Conservation (phyloP, 2,888 invertebrate species). For the Sylvicola cinctus region DNA sequence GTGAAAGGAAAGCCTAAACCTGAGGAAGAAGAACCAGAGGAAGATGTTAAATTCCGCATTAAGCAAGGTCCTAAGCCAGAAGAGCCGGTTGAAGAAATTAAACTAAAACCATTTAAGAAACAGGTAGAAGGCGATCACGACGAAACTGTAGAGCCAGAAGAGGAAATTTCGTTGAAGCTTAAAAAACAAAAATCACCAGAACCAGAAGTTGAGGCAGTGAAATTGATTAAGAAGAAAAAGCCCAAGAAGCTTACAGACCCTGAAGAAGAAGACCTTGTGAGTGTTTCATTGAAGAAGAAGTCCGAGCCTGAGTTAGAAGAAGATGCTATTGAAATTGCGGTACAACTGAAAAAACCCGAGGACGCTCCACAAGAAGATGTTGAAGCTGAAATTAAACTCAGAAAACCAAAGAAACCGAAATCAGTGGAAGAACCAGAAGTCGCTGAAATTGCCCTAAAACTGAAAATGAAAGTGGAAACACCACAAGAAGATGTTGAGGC, state of each 20-base stretch:
- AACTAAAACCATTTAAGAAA: not conserved
- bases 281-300: conserved; percentile 15
- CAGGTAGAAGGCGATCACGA: conserved; percentile 9
- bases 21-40: not conserved
- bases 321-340: conserved; percentile 7
- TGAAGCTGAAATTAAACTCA: conserved; percentile 26
- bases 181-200: conserved; percentile 3
- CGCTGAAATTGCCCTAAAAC: conserved; percentile 9
- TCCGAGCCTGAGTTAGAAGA: conserved; percentile 12
- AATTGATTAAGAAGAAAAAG: conserved; percentile 1
- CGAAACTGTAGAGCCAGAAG: conserved; percentile 10
- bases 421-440: conserved; percentile 9
- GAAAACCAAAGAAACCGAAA: conserved; percentile 43
- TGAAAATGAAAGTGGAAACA: not conserved
- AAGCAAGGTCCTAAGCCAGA: conserved; percentile 1
- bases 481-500: conserved; percentile 1
- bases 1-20: conserved; percentile 22
- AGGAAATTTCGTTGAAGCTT: not conserved
- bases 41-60: not conserved
- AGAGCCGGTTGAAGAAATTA: not conserved
- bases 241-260: not conserved
- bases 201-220: conserved; percentile 34
- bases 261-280: not conserved
- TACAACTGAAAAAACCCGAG: conserved; percentile 13
- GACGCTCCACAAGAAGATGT: conserved; percentile 1